Evolutionary conservation across 2,113 vertebrate species (phyloP), one percentile per base, ranked within the genome.

Genomic region (Megaceryle torquata): DNA sequence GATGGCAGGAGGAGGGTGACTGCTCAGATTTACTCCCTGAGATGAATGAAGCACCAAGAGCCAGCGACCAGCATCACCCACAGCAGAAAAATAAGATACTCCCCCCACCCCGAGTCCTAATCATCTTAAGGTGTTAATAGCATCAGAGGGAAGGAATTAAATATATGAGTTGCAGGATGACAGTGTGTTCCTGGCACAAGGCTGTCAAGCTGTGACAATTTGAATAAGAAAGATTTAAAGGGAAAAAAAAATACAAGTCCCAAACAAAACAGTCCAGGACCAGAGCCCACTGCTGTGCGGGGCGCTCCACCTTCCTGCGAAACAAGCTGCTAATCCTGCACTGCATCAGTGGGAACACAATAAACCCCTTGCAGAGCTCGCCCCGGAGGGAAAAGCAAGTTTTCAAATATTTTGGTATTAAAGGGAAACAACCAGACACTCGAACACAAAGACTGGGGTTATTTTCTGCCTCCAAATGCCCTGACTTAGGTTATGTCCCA

Each of bases 81-180:
- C 1, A 7, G 72, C 80, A 92, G 80, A 61, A 57, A 94, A 92
- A 86, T 11, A 57, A 76, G 43, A 79, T 8, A n/a, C 33, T 13
- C 3, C 1, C 14, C 5, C 11, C 41, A 28, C 31, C 65, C 43
- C 65, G 14, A 24, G 60, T 41, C 82, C 93, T 96, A 96, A 95
- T 96, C 69, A 91, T 96, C 79, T 95, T 94, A 96, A 96, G 88
- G 89, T 85, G 81, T 83, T 88, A 94, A 96, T 93, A 95, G 89
- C 88, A 96, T 93, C 82, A 84, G 77, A 63, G 35, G 77, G 86
- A 92, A 93, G 85, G 89, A 95, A 97, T 97, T 91, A 96, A 86
- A 79, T 65, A 92, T 74, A 93, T 63, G 90, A 89, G 89, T 26
- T 92, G 39, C 64, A 57, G 63, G 86, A 95, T 91, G 94, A 94